Conservation (phyloP, 2,113 vertebrate species). For the rat (Rattus norvegicus) region GRCr8 NC_086022.1:159824001-159824500, state of each 20-base stretch:
- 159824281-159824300: too few species aligned
- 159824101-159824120: too few species aligned
- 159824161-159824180: too few species aligned
- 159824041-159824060: too few species aligned
- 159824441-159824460: not conserved
- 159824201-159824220: too few species aligned
- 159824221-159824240: not conserved
- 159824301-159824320: not conserved
- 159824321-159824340: not conserved
- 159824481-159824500: not conserved
- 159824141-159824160: too few species aligned
- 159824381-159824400: conserved; percentile 8
- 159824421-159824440: not conserved
- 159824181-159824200: too few species aligned
- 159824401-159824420: not conserved
- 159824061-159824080: too few species aligned
- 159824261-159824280: not conserved
- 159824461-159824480: not conserved
- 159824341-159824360: not conserved
- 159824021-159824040: not conserved
- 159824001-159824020: not conserved
- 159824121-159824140: too few species aligned
- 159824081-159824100: too few species aligned
- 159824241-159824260: not conserved
- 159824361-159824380: not conserved